Evolutionary conservation across 2,113 vertebrate species (phyloP).

Genomic region (Leptodactylus fuscus): DNA sequence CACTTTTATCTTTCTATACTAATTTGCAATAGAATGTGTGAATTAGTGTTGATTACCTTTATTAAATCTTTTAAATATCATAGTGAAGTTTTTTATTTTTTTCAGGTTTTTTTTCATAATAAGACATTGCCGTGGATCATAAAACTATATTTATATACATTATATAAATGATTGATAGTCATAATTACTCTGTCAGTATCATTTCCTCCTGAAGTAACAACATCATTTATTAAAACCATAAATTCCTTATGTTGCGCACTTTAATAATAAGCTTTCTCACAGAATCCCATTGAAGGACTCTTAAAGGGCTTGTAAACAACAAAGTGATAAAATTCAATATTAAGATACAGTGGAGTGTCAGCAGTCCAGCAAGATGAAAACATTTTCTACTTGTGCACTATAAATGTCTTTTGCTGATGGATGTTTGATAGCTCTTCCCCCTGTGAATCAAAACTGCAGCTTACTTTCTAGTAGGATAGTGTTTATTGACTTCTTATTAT

Average conservation of each 20-base stretch:
- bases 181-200: neutral
- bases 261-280: conserved; percentile 16
- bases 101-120: neutral
- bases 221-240: conserved; percentile 25
- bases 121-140: neutral
- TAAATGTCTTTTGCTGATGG: conserved; percentile 16
- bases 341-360: conserved; percentile 15
- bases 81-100: too few relatives aligned
- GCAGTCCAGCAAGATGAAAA: conserved; percentile 22
- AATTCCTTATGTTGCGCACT: conserved; percentile 11
- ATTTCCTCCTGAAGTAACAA: neutral
- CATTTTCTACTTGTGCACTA: conserved; percentile 2
- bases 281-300: neutral
- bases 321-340: conserved; percentile 18
- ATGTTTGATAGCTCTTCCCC: neutral
- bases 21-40: neutral
- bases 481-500: neutral
- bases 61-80: conserved; percentile 30
- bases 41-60: conserved; percentile 59
- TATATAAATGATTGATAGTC: conserved; percentile 7
- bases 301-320: conserved; percentile 28
- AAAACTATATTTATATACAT: neutral
- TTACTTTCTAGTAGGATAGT: neutral
- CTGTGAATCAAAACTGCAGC: neutral
- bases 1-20: neutral